phyloP scores from a whole-genome alignment of 2,797 vertebrate genomes.

The Eremophila alpestris region DNA sequence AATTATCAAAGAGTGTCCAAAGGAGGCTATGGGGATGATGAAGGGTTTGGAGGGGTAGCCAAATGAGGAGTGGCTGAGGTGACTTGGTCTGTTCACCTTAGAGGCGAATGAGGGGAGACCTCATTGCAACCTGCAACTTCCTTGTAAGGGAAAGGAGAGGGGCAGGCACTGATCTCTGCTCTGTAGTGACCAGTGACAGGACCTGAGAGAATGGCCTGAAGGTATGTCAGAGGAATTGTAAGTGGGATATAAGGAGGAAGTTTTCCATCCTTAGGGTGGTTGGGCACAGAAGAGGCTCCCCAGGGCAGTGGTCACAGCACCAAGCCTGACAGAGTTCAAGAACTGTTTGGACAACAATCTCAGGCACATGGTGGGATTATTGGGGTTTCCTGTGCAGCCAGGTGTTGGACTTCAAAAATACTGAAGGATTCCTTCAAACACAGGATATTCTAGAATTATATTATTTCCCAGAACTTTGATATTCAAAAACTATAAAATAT shows the following conservation, averaged over 20 bases:
- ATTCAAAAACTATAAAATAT: background rate
- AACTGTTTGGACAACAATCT: background rate
- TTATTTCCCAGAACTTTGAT: background rate
- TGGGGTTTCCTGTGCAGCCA: background rate
- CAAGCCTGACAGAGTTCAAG: too few species aligned
- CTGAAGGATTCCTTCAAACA: background rate
- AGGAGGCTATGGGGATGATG: background rate
- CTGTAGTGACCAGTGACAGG: background rate
- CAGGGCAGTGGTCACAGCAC: background rate
- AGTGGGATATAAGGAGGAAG: background rate
- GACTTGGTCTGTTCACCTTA: background rate
- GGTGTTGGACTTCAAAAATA: background rate
- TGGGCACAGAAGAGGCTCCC: background rate
- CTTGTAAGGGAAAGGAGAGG: background rate
- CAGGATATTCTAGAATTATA: background rate
- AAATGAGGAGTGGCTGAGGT: background rate
- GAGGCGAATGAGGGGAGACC: background rate
- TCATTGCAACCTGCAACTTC: background rate
- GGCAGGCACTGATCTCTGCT: background rate
- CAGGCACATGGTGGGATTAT: rapidly evolving
- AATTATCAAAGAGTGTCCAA: background rate
- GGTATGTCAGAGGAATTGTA: background rate
- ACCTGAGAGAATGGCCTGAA: background rate
- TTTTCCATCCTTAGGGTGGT: too few species aligned
- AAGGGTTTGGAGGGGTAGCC: too few species aligned